A percentile compares a stretch with the other conserved stretches of the same genome.
These are phyloP conservation scores for Onchidella celtica DNA, from an alignment of 2,888 invertebrate species.

Conservation along the genomic window DNA sequence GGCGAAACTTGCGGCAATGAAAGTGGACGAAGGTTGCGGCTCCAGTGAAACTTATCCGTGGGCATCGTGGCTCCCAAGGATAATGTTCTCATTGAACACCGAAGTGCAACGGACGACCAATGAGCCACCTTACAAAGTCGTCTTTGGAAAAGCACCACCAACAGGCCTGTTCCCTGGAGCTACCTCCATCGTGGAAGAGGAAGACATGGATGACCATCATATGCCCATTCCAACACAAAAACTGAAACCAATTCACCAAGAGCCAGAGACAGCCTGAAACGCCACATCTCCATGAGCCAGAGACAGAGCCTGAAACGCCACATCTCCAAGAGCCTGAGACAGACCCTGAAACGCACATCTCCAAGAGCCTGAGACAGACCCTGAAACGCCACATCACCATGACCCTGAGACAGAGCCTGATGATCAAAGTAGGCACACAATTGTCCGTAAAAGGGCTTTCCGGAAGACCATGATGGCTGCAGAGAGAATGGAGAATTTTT, in stretches of 20 bases:
- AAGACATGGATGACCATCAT: neutral
- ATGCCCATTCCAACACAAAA: neutral
- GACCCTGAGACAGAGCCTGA: neutral
- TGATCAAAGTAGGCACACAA: slow-evolving; percentile 1
- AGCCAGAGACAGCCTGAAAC: neutral
- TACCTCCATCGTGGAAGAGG: neutral
- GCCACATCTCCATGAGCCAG: neutral
- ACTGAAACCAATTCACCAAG: neutral
- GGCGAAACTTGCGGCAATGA: too few species aligned
- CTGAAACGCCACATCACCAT: neutral
- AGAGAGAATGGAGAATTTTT: slow-evolving; percentile 7
- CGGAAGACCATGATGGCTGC: neutral
- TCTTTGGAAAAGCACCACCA: slow-evolving; percentile 19
- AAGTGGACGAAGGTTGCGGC: too few species aligned
- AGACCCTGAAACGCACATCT: neutral
- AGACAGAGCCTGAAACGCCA: neutral
- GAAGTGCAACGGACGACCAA: slow-evolving; percentile 11
- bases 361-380: neutral
- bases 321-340: neutral
- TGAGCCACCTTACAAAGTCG: slow-evolving; percentile 15
- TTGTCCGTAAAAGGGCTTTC: slow-evolving; percentile 5
- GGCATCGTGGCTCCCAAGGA: slow-evolving; percentile 19
- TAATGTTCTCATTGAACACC: slow-evolving; percentile 15
- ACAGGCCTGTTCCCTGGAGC: slow-evolving; percentile 15
- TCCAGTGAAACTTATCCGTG: slow-evolving; percentile 8